Conservation (phyloP, 2,113 vertebrate genomes). For the Cebus imitator region DNA sequence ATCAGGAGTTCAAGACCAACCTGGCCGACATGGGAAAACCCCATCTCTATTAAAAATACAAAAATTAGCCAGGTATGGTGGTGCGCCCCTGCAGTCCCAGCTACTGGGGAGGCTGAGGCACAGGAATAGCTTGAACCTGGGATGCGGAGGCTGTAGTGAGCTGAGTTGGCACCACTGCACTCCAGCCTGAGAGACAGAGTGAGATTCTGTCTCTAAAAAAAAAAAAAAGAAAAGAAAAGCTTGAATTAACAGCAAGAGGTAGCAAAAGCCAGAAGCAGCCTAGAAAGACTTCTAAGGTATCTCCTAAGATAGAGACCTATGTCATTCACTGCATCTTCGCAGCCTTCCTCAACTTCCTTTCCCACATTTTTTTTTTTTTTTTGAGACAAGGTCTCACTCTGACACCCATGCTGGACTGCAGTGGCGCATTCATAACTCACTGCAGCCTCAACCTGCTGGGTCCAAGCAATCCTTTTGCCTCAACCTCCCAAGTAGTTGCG, state of each 20-base stretch:
- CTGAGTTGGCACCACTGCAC: no score
- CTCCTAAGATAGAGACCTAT: neutral
- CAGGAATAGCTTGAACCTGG: no score
- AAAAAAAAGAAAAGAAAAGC: neutral
- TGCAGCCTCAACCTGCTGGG: neutral
- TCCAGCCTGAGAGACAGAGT: no score
- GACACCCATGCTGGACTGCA: neutral
- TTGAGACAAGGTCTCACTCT: neutral
- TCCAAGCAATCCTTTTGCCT: neutral
- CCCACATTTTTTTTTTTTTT: neutral
- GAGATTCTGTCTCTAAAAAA: no score
- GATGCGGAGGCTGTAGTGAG: no score
- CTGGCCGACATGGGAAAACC: no score
- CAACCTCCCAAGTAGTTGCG: no score
- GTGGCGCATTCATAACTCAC: neutral
- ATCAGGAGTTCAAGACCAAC: no score
- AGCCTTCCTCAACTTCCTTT: neutral
- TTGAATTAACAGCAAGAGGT: slow-evolving; percentile 2
- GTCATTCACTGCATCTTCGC: neutral
- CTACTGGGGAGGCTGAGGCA: no score
- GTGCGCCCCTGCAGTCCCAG: no score
- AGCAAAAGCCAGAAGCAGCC: neutral
- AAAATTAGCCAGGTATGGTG: no score
- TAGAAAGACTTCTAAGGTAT: neutral
- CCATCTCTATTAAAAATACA: no score